Evolutionary conservation across 2,888 invertebrate genomes (phyloP).

Genomic region (Ophion ventricosus): DNA sequence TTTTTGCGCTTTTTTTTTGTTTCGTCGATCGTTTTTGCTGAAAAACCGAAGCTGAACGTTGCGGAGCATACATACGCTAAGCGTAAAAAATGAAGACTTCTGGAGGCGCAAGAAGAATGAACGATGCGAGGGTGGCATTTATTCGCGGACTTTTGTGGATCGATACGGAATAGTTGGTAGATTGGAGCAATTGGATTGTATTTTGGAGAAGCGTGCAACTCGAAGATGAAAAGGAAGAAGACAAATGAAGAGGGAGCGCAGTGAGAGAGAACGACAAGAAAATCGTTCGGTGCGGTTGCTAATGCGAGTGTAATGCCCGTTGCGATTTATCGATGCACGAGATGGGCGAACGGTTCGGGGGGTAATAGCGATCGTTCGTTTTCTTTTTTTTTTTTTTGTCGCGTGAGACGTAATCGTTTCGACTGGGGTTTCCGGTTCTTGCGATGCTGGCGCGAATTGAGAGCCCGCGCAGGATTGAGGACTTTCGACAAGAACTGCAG

Average conservation of each 20-base stretch:
- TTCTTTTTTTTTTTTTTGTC: background rate
- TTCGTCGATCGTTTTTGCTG: background rate
- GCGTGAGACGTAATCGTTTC: slow-evolving; percentile 50
- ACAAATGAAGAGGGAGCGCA: slow-evolving; percentile 13
- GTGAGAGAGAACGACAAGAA: slow-evolving; percentile 25
- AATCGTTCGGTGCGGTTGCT: slow-evolving; percentile 40
- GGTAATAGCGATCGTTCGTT: slow-evolving; percentile 19
- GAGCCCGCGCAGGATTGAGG: slow-evolving; percentile 2
- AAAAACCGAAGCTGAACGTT: too few species aligned
- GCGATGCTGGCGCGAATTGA: slow-evolving; percentile 40
- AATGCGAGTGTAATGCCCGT: slow-evolving; percentile 64
- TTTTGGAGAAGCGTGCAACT: background rate
- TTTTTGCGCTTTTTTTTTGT: background rate
- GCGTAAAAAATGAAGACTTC: too few species aligned
- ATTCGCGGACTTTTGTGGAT: too few species aligned
- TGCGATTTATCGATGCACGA: slow-evolving; percentile 46
- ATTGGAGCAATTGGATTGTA: too few species aligned
- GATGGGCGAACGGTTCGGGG: slow-evolving; percentile 9
- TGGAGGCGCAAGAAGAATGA: too few species aligned
- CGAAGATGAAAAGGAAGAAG: slow-evolving; percentile 15
- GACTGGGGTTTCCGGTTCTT: slow-evolving; percentile 40
- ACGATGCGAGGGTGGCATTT: too few species aligned
- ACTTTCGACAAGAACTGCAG: slow-evolving; percentile 31
- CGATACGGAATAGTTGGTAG: too few species aligned
- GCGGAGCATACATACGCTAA: too few species aligned